phyloP scores from a whole-genome alignment of 2,797 vertebrate species.

The Squalus acanthias region DNA sequence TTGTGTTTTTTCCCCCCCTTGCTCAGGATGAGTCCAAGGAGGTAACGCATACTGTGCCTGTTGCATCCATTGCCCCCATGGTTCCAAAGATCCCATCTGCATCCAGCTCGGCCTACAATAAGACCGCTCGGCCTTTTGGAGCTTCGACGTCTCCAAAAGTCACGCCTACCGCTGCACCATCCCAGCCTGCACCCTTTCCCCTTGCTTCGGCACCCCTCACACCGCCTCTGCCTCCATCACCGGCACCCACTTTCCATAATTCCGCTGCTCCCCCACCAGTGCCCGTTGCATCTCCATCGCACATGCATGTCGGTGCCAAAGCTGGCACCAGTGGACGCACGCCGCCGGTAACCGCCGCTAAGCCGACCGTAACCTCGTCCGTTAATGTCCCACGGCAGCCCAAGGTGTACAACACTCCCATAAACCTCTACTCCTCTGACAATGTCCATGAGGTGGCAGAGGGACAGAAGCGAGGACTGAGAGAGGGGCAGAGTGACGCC shows the following conservation, averaged over 20 bases:
- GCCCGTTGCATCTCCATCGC: conserved; percentile 53
- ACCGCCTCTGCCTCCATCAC: conserved; percentile 38
- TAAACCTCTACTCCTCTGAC: conserved; percentile 68
- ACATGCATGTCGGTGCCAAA: conserved; percentile 56
- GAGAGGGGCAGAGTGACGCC: conserved; percentile 71
- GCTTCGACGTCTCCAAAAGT: conserved; percentile 67
- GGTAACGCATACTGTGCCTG: conserved; percentile 91
- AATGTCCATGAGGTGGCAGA: conserved; percentile 76
- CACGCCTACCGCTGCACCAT: conserved; percentile 78
- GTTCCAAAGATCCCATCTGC: conserved; percentile 65
- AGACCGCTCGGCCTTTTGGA: conserved; percentile 87
- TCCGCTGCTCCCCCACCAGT: conserved; percentile 55
- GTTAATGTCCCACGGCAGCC: conserved; percentile 75
- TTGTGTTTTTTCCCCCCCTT: conserved; percentile 54
- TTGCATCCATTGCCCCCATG: conserved; percentile 67
- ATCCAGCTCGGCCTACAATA: conserved; percentile 75
- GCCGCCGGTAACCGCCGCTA: conserved; percentile 60
- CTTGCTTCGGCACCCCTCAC: conserved; percentile 50
- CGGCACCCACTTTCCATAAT: conserved; percentile 38
- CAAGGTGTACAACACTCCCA: conserved; percentile 71
- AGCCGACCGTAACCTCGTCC: conserved; percentile 61
- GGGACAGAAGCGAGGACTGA: conserved; percentile 78
- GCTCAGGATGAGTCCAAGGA: conserved; percentile 78
- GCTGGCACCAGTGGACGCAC: conserved; percentile 61
- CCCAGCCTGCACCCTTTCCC: conserved; percentile 57